These are phyloP conservation scores for Anastrepha ludens DNA, from an alignment of 1,140 invertebrate species.

Conservation along the genomic window DNA sequence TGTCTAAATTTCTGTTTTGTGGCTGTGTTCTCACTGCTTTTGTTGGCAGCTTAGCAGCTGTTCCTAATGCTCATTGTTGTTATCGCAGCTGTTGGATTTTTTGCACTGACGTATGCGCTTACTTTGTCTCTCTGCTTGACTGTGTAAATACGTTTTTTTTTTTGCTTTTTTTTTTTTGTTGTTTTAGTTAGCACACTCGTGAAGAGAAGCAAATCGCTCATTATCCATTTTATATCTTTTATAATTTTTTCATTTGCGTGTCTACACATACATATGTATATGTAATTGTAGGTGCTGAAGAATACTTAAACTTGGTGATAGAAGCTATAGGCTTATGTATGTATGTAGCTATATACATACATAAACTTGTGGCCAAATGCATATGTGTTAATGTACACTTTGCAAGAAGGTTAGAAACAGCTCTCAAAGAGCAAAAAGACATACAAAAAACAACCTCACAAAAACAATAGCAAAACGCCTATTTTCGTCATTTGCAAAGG, in stretches of 20 bases:
- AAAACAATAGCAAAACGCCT: constrained; percentile 1
- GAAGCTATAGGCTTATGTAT: not conserved
- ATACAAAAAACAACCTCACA: not conserved
- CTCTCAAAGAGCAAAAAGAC: not conserved
- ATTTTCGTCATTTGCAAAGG: not conserved
- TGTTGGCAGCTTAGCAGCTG: too few relatives aligned
- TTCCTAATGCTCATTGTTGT: too few relatives aligned
- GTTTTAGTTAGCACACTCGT: not conserved
- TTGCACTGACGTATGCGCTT: not conserved
- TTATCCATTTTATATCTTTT: not conserved
- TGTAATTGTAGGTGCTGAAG: not conserved
- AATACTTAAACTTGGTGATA: not conserved
- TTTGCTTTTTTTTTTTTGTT: not conserved
- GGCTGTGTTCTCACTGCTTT: too few relatives aligned
- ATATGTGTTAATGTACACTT: too few relatives aligned
- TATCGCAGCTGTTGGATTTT: too few relatives aligned
- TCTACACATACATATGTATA: too few relatives aligned
- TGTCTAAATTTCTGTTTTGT: too few relatives aligned
- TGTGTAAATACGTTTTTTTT: not conserved
- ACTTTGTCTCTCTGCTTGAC: not conserved
- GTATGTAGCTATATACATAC: not conserved
- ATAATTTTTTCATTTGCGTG: not conserved
- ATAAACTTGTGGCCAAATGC: not conserved
- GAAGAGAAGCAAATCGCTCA: not conserved
- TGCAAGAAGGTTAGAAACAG: too few relatives aligned